Percentiles rank a stretch among this genome's conserved stretches.
Conservation (phyloP, 2,888 invertebrate genomes). For the Panopea generosa region DNA sequence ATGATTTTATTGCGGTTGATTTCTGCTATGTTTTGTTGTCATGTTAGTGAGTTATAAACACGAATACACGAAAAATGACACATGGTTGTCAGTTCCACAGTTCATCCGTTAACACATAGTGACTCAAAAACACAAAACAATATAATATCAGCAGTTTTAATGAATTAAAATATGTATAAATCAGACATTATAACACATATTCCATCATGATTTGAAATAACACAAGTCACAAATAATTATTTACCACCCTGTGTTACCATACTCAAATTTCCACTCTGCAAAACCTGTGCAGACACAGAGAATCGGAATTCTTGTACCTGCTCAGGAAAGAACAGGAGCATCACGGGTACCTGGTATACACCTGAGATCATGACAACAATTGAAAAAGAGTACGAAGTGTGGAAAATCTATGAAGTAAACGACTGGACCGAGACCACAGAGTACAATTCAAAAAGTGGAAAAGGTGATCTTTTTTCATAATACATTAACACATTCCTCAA, state of each 20-base stretch:
- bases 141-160: too few species aligned
- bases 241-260: constrained; percentile 80
- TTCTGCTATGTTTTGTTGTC: too few species aligned
- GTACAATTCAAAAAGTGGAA: constrained; percentile 32
- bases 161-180: too few species aligned
- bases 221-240: too few species aligned
- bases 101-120: too few species aligned
- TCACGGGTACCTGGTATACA: constrained; percentile 81
- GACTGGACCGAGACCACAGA: constrained; percentile 67
- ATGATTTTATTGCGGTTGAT: too few species aligned
- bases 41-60: too few species aligned
- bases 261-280: constrained; percentile 82
- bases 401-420: constrained; percentile 79
- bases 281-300: constrained; percentile 60
- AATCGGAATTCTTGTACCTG: constrained; percentile 71
- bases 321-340: constrained; percentile 64
- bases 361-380: constrained; percentile 81
- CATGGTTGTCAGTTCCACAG: too few species aligned
- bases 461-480: constrained; percentile 71
- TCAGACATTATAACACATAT: too few species aligned
- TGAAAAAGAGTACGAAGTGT: constrained; percentile 75
- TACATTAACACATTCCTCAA: constrained; percentile 74
- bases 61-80: too few species aligned
- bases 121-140: too few species aligned
- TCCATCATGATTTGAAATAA: too few species aligned